phyloP scores from a whole-genome alignment of 2,113 vertebrate species.

The Anoplopoma fimbria region DNA sequence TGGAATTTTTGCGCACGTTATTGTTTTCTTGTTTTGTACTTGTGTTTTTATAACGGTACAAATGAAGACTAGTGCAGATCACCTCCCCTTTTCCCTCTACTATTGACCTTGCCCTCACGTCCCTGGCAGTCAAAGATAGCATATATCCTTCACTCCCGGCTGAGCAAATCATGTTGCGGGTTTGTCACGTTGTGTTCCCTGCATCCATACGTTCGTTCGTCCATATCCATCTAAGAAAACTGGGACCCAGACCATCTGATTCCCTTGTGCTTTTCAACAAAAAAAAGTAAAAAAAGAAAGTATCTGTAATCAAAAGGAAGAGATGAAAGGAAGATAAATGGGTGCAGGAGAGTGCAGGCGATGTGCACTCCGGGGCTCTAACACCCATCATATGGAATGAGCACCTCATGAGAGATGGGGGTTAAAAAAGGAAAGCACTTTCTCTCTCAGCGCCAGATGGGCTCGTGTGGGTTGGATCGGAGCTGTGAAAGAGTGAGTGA shows the following conservation, averaged over 20 bases:
- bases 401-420: conserved; percentile 72
- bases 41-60: conserved; percentile 28
- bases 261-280: conserved; percentile 26
- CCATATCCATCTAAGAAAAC: conserved; percentile 2
- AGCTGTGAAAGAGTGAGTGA: conserved; percentile 43
- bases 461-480: conserved; percentile 36
- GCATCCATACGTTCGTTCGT: conserved; percentile 16
- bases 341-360: conserved; percentile 51
- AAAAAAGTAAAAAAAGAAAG: conserved; percentile 5
- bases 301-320: conserved; percentile 58
- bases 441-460: conserved; percentile 67
- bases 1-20: too few species aligned
- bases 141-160: conserved; percentile 39
- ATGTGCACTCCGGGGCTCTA: conserved; percentile 61
- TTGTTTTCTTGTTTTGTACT: too few species aligned
- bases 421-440: conserved; percentile 71
- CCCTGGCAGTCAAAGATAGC: conserved; percentile 41
- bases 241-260: neutral
- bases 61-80: conserved; percentile 25
- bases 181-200: conserved; percentile 30
- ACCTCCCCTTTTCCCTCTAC: conserved; percentile 24
- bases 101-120: conserved; percentile 48
- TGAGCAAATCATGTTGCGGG: conserved; percentile 42
- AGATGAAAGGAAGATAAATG: conserved; percentile 67
- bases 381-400: conserved; percentile 77